A percentile compares a stretch with the other conserved stretches of the same genome.
Evolutionary conservation across 2,888 invertebrate genomes (phyloP).

Genomic region (Ochropleura leucogaster): DNA sequence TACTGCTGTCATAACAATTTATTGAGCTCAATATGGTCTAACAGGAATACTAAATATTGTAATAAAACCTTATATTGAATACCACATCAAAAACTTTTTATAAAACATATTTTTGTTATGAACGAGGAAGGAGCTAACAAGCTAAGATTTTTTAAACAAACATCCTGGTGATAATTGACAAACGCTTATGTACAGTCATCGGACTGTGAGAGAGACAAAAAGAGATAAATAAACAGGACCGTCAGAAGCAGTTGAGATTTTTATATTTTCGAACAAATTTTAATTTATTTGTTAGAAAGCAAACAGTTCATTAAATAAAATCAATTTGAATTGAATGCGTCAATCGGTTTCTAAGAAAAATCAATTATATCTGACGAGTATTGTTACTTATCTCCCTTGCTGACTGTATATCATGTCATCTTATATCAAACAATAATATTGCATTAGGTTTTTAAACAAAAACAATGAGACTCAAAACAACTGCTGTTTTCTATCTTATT

Average conservation of each 20-base stretch:
- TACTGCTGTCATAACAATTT: slow-evolving; percentile 28
- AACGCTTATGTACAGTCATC: background rate
- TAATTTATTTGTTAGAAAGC: too few relatives aligned
- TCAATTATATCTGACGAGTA: too few relatives aligned
- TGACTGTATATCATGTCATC: background rate
- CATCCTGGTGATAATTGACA: slow-evolving; percentile 38
- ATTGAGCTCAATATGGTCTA: slow-evolving; percentile 34
- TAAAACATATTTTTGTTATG: slow-evolving; percentile 1
- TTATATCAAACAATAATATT: slow-evolving; percentile 2
- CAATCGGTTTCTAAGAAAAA: too few relatives aligned
- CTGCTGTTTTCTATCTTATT: slow-evolving; percentile 21
- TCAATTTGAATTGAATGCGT: too few relatives aligned
- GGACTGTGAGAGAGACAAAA: too few relatives aligned
- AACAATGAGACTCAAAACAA: background rate
- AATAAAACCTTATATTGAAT: slow-evolving; percentile 30
- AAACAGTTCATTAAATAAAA: too few relatives aligned
- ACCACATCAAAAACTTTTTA: background rate
- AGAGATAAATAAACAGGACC: too few relatives aligned
- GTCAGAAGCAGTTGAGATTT: too few relatives aligned
- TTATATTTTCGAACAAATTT: too few relatives aligned
- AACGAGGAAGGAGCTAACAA: slow-evolving; percentile 15
- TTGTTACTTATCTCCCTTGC: too few relatives aligned
- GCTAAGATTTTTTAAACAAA: slow-evolving; percentile 24
- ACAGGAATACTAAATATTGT: slow-evolving; percentile 28
- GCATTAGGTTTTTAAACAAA: background rate